A percentile compares a stretch with the other conserved stretches of the same genome.
Evolutionary conservation across 2,888 invertebrate genomes (phyloP).

Genomic region (Dromius quadrimaculatus): DNA sequence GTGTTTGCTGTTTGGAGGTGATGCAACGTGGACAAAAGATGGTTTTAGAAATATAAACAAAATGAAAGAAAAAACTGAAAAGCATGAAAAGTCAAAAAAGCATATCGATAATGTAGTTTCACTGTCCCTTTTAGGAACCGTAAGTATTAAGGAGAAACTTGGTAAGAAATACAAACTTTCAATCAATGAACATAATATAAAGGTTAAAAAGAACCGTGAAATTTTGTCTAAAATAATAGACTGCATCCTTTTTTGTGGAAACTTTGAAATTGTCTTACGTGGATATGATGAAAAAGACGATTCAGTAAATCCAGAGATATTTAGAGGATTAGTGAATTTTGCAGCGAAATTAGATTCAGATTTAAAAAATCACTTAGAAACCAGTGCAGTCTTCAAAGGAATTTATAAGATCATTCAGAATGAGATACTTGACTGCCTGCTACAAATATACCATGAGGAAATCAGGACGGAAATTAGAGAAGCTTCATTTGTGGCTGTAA

Average conservation of each 20-base stretch:
- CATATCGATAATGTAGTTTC: slow-evolving; percentile 29
- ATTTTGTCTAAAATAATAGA: slow-evolving; percentile 56
- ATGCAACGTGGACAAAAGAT: slow-evolving; percentile 51
- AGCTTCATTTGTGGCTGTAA: slow-evolving; percentile 48
- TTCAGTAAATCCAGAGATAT: slow-evolving; percentile 55
- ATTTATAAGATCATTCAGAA: slow-evolving; percentile 57
- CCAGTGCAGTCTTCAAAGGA: slow-evolving; percentile 57
- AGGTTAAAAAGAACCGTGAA: slow-evolving; percentile 55
- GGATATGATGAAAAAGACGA: slow-evolving; percentile 55
- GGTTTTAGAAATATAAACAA: slow-evolving; percentile 54
- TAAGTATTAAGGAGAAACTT: slow-evolving; percentile 47
- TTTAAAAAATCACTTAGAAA: slow-evolving; percentile 55
- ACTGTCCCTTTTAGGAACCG: slow-evolving; percentile 36
- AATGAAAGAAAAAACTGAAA: slow-evolving; percentile 53
- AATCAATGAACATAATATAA: slow-evolving; percentile 50
- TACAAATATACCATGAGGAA: slow-evolving; percentile 55
- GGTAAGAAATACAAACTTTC: slow-evolving; percentile 15
- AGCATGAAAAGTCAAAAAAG: slow-evolving; percentile 48
- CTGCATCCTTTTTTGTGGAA: slow-evolving; percentile 57
- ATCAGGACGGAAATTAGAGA: slow-evolving; percentile 53
- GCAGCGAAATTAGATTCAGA: slow-evolving; percentile 54
- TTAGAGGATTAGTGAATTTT: slow-evolving; percentile 57
- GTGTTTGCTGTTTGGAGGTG: slow-evolving; percentile 54
- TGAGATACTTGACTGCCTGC: slow-evolving; percentile 57
- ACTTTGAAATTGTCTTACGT: slow-evolving; percentile 56